Evolutionary conservation across 2,113 vertebrate species (phyloP).

Genomic region (Piaya cayana): DNA sequence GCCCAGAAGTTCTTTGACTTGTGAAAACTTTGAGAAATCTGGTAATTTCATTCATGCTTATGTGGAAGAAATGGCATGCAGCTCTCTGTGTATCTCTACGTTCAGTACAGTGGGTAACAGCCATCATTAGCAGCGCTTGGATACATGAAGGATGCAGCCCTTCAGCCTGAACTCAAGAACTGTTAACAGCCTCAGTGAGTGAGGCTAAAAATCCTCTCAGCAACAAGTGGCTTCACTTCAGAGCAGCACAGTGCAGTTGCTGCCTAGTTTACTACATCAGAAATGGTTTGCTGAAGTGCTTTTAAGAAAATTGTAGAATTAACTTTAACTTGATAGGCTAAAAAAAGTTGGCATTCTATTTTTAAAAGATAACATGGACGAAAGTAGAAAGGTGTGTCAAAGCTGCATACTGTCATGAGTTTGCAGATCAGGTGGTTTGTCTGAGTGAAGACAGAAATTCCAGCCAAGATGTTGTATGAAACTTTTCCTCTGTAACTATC

Average conservation of each 20-base stretch:
- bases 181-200: not conserved
- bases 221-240: not conserved
- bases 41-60: not conserved
- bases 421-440: not conserved
- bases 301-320: not conserved
- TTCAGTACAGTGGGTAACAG: not conserved
- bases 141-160: not conserved
- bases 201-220: not conserved
- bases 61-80: not conserved
- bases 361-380: not conserved
- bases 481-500: not conserved
- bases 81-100: not conserved
- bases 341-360: not conserved
- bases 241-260: not conserved
- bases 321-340: not conserved
- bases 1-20: not conserved
- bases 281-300: not conserved
- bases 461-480: not conserved
- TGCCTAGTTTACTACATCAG: not conserved
- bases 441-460: not conserved
- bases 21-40: not conserved
- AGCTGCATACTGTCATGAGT: not conserved
- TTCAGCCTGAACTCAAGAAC: not conserved
- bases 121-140: not conserved
- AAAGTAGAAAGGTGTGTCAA: not conserved